Conservation (phyloP, 2,797 vertebrate species). For the Cheirogaleus major region DNA sequence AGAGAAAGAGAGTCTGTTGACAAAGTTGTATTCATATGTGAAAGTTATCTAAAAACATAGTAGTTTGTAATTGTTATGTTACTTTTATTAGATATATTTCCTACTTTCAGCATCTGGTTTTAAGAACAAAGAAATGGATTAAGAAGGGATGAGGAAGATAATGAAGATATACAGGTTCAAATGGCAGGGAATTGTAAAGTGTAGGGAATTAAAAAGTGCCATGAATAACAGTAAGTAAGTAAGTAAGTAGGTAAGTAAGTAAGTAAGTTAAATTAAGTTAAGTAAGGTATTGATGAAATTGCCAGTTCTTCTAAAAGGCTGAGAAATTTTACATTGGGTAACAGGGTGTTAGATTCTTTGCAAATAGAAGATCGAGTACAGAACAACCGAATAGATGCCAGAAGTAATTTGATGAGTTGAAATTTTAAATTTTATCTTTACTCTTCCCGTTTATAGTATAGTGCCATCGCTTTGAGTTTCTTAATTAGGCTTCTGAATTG, state of each 20-base stretch:
- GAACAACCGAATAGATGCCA: background rate
- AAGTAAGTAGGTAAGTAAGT: background rate
- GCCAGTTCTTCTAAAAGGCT: background rate
- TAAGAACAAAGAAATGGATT: conserved; percentile 63
- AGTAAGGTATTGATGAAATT: conserved; percentile 37
- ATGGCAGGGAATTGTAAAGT: conserved; percentile 51
- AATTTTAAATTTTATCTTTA: conserved; percentile 14
- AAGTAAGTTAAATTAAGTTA: conserved; percentile 29
- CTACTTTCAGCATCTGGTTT: conserved; percentile 57
- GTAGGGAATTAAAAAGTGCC: conserved; percentile 52
- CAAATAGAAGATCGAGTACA: background rate
- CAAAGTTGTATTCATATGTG: conserved; percentile 25
- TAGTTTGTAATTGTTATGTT: conserved; percentile 51
- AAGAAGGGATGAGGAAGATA: conserved; percentile 45
- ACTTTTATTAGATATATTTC: conserved; percentile 65
- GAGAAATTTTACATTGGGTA: background rate
- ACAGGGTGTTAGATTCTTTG: background rate
- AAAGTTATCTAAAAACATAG: conserved; percentile 49
- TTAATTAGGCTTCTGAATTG: conserved; percentile 8
- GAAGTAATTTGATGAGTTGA: conserved; percentile 32
- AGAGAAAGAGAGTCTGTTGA: conserved; percentile 14
- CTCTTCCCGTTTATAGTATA: background rate
- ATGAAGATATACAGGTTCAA: conserved; percentile 45
- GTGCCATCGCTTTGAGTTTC: background rate
- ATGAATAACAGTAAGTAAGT: conserved; percentile 39